Base-by-base conservation (phyloP, 2,113 vertebrate species). In the Anhinga anhinga region DNA sequence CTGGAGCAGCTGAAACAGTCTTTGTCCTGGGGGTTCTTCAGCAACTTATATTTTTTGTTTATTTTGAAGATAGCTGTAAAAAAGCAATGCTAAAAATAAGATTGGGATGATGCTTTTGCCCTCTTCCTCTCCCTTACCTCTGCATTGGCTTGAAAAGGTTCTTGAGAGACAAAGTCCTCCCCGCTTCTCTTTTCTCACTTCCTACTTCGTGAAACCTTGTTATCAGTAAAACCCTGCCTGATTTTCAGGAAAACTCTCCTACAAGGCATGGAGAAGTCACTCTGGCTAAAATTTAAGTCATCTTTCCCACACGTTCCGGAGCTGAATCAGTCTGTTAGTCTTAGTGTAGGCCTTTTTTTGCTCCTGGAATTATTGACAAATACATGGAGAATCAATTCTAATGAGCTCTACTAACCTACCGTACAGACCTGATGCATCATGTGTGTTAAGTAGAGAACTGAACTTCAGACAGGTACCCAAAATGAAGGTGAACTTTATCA, bases 181-280 rank as follows among this genome's bases (percentile, higher is more conserved):
- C 45, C 34, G 50, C 66, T 94, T 93, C 58, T 71, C 50, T 59
- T 59, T 94, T 85, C 61, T 93, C 49, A 49, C 74, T 91, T 97
- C 62, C 70, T 70, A 14, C 19, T 82, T 56, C 22, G 32, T 36
- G 29, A 85, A 90, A 69, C 18, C 7, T 66, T 89, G 30, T 36
- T 82, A 38, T 32, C n/a, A 49, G 45, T 59, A 91, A 94, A 85
- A 11, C 42, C 20, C 42, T 59, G 47, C 5, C 52, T 82, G 82
- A 88, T 49, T 93, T 96, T 88, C 74, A 93, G 92, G 87, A 96
- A 92, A 94, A 29, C 29, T 85, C 55, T 89, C 34, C 56, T 87
- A 32, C 53, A 53, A 58, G 13, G 10, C 82, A 15, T 7, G 44
- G 52, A 79, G 21, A 38, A 86, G 19, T 52, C 36, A 56, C n/a